Conservation (phyloP, 2,113 vertebrate genomes). For the Mustelus asterias region DNA sequence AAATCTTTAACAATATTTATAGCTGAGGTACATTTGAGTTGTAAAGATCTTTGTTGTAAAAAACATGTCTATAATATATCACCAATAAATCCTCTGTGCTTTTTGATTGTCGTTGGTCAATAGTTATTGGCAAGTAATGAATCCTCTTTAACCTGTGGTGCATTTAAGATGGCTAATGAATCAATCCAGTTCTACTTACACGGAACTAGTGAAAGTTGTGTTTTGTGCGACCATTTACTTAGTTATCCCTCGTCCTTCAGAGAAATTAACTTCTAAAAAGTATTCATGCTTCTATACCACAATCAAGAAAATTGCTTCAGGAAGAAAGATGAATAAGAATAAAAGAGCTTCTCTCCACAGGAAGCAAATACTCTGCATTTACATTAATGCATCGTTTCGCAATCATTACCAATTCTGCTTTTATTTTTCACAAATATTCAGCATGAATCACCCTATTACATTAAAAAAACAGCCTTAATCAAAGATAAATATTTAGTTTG, state of each 20-base stretch:
- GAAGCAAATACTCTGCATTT: background rate
- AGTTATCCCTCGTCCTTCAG: background rate
- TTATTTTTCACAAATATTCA: constrained; percentile 18
- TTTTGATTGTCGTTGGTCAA: background rate
- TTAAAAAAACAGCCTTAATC: background rate
- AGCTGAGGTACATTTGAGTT: background rate
- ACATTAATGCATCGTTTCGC: background rate
- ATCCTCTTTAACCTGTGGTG: background rate
- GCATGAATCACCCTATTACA: background rate
- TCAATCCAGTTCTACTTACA: background rate
- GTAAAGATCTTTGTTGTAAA: background rate
- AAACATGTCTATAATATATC: background rate
- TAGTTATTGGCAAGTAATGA: background rate
- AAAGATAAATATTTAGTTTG: constrained; percentile 25
- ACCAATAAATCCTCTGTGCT: background rate
- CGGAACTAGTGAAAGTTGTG: background rate
- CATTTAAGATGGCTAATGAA: background rate
- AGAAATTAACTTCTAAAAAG: background rate
- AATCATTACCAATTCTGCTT: background rate
- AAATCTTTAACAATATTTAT: background rate
- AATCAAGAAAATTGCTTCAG: background rate
- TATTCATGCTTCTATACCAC: background rate
- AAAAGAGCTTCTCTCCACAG: background rate
- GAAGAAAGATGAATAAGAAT: background rate
- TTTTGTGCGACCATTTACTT: background rate